phyloP scores from a whole-genome alignment of 1,140 invertebrate genomes.

The Drosophila santomea region DNA sequence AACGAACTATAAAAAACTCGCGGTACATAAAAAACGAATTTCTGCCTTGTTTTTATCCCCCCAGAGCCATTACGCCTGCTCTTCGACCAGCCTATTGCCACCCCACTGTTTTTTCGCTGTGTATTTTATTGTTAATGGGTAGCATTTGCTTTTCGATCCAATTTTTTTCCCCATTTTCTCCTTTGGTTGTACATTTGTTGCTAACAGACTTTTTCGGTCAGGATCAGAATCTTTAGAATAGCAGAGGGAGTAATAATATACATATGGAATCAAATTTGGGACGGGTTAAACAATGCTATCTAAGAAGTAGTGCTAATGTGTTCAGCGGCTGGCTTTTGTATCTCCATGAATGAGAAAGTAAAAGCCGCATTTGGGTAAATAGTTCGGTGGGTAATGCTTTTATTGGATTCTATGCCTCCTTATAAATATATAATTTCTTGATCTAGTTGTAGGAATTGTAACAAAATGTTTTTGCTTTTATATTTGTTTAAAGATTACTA shows the following conservation, averaged over 20 bases:
- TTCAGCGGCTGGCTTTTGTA: neutral
- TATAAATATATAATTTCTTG: no score
- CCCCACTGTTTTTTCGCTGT: conserved; percentile 38
- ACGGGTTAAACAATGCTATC: neutral
- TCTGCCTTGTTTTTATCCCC: conserved; percentile 47
- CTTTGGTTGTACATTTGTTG: conserved; percentile 66
- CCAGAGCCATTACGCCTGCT: neutral
- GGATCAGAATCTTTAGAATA: conserved; percentile 17
- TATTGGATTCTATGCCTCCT: neutral
- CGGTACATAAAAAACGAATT: conserved; percentile 64
- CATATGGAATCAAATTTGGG: conserved; percentile 6
- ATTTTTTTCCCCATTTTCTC: conserved; percentile 50
- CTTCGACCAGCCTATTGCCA: conserved; percentile 21
- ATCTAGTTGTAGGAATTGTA: no score
- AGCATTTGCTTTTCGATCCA: conserved; percentile 64
- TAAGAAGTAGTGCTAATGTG: conserved; percentile 25
- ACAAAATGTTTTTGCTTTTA: no score
- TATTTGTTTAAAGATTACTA: no score
- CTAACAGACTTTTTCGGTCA: conserved; percentile 41
- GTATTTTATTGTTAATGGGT: conserved; percentile 74
- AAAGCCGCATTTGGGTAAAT: neutral
- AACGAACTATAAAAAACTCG: conserved; percentile 56
- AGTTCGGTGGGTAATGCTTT: neutral
- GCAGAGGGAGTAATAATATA: conserved; percentile 11
- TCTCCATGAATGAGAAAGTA: neutral